Evolutionary conservation across 2,797 vertebrate genomes (phyloP), one percentile per base, ranked within the genome.

Genomic region (Micromesistius poutassou): DNA sequence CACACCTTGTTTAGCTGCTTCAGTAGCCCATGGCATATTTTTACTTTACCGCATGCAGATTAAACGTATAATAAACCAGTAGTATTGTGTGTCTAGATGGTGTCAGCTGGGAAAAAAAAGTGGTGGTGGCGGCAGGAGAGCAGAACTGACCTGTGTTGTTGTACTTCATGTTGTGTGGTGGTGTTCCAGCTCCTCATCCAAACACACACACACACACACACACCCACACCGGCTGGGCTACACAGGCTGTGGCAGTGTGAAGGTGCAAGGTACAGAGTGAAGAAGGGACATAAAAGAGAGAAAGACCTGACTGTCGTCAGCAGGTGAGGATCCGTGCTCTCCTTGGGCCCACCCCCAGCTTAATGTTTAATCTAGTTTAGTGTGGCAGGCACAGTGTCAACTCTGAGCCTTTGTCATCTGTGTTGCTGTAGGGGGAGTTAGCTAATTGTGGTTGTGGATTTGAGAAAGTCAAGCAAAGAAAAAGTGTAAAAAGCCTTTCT

Each of bases 351-450:
- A 5, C 30, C 25, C n/a, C 73, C 7, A 78, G 94, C 92, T 96
- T 96, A 96, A 96, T 93, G 89, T 94, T 96, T 93, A 94, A 96
- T 93, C 89, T 1, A 46, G 30, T 22, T 28, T 28, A 35, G 78
- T 25, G 66, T 78, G 28, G 78, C 74, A 40, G 31, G 75, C 35
- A 72, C 42, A n/a, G 30, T 75, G 75, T 71, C 28, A 28, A 68
- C 62, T 28, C 25, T 1, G 55, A 66, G 9, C 62, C 10, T 62
- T 22, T 28, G 22, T 68, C 25, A 62, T 62, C 62, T 68, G 3
- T n/a, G 55, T 62, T n/a, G 55, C n/a, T 25, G n/a, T 9, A 25
- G 6, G 55, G 4, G 55, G 55, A 62, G 22, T 55, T 55, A 55
- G 46, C 5, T 5, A 55, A 55, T 62, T 9, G 14, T 62, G 55